A percentile compares a stretch with the other conserved stretches of the same genome.
These are phyloP conservation scores for Pelmatolapia mariae DNA, from an alignment of 2,113 vertebrate genomes.

Conservation along the genomic window DNA sequence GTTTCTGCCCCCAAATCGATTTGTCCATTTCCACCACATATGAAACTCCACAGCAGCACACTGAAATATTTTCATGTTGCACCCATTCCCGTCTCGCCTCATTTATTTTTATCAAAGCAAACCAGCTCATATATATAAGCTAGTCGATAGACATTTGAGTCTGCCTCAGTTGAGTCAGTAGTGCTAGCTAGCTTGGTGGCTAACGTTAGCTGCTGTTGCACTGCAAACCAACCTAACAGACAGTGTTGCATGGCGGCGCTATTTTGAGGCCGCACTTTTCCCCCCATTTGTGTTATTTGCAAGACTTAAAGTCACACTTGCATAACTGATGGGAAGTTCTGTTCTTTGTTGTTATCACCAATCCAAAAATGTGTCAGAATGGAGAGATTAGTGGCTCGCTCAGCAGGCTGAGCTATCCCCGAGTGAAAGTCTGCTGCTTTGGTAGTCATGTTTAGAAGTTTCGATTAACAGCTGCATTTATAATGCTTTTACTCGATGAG, in stretches of 20 bases:
- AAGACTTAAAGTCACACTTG: not conserved
- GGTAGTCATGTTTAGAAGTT: not conserved
- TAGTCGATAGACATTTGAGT: slow-evolving; percentile 1
- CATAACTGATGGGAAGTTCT: not conserved
- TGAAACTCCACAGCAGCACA: not conserved
- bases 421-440: not conserved
- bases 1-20: not conserved
- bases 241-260: slow-evolving; percentile 46
- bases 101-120: not conserved
- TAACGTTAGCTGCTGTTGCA: not conserved
- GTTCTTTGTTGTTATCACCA: not conserved
- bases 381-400: not conserved
- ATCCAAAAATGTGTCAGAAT: not conserved
- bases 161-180: not conserved
- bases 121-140: not conserved
- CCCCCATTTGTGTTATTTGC: not conserved
- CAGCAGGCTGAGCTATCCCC: not conserved
- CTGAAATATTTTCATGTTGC: not conserved
- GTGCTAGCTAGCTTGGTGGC: not conserved
- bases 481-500: not conserved
- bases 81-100: not conserved
- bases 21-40: not conserved
- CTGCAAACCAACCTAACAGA: not conserved
- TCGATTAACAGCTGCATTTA: not conserved
- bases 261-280: slow-evolving; percentile 1